Evolutionary conservation across 2,113 vertebrate genomes (phyloP).

Genomic region (Odocoileus virginianus): DNA sequence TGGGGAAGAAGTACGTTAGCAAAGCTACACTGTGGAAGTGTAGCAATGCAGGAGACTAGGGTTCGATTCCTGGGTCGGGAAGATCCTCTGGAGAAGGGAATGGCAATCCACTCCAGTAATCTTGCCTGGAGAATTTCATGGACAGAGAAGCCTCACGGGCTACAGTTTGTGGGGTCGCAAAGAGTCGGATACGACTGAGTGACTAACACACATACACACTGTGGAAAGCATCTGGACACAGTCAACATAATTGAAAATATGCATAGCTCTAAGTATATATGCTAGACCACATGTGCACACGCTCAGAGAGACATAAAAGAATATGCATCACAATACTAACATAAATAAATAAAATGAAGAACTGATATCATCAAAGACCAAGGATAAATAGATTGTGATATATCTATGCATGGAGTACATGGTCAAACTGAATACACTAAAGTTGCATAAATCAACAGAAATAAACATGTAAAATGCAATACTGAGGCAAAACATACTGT

Average conservation of each 20-base stretch:
- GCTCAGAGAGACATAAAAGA: background rate
- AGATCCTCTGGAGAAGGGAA: background rate
- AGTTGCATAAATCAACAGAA: background rate
- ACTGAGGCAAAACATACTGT: background rate
- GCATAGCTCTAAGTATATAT: background rate
- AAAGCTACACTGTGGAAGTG: background rate
- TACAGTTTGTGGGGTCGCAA: background rate
- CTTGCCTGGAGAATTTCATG: background rate
- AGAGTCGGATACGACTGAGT: background rate
- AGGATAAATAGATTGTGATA: background rate
- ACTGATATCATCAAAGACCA: background rate
- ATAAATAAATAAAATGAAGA: background rate
- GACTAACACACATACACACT: background rate
- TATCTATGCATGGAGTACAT: background rate
- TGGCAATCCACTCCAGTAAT: background rate
- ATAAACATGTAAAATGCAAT: background rate
- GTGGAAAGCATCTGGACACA: background rate
- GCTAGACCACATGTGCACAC: background rate
- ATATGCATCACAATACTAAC: background rate
- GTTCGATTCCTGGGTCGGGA: rapidly evolving
- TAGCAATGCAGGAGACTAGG: background rate
- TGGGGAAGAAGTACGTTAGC: background rate
- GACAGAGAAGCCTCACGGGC: background rate
- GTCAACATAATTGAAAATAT: background rate
- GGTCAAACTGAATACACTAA: background rate